These are phyloP conservation scores for Euglossa dilemma DNA, from an alignment of 1,140 invertebrate species.

Conservation along the genomic window DNA sequence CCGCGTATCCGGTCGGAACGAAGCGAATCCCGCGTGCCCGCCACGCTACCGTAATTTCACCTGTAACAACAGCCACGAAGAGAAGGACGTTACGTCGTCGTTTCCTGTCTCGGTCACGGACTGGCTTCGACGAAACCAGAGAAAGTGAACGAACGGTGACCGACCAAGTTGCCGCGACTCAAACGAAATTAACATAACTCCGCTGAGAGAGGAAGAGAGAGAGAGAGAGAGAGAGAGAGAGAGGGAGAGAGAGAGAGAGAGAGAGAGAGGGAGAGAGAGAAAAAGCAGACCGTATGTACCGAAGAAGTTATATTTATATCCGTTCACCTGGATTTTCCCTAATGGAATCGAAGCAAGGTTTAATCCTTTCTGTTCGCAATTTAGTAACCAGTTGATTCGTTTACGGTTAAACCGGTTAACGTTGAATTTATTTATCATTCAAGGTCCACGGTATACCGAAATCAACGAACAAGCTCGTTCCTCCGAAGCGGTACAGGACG, in stretches of 20 bases:
- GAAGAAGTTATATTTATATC: no score
- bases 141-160: background rate
- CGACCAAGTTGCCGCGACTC: slow-evolving; percentile 37
- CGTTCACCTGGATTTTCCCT: no score
- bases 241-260: no score
- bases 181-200: slow-evolving; percentile 31
- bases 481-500: no score
- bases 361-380: slow-evolving; percentile 28
- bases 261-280: no score
- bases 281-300: no score
- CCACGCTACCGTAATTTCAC: slow-evolving; percentile 4
- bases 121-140: background rate
- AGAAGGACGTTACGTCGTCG: background rate
- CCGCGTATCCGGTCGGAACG: slow-evolving; percentile 4
- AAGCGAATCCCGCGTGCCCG: background rate
- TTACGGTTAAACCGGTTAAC: slow-evolving; percentile 19
- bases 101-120: background rate
- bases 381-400: slow-evolving; percentile 3
- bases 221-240: no score
- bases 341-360: no score
- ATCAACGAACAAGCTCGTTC: background rate
- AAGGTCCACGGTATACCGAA: slow-evolving; percentile 21
- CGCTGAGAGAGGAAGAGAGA: no score
- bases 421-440: slow-evolving; percentile 41
- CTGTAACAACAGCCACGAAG: background rate